Evolutionary conservation across 2,797 vertebrate species (phyloP).

Genomic region (Tolypeutes matacus): DNA sequence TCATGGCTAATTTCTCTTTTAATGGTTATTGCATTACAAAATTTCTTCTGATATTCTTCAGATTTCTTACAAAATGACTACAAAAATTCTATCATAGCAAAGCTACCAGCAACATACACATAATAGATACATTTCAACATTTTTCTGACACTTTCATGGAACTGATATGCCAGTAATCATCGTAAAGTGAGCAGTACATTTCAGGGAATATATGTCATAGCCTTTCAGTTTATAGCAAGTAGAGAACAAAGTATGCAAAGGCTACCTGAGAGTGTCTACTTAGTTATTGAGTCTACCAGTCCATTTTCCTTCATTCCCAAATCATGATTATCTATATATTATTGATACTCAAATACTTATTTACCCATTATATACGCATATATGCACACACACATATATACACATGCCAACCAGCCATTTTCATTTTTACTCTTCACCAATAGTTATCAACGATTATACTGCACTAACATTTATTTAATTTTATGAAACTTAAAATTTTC

Average conservation of each 20-base stretch:
- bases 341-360: background rate
- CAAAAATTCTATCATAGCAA: background rate
- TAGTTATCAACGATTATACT: background rate
- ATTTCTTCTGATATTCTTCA: slow-evolving; percentile 38
- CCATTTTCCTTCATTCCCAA: background rate
- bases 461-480: background rate
- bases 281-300: background rate
- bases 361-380: background rate
- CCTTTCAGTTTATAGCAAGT: background rate
- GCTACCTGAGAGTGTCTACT: background rate
- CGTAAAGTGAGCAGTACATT: background rate
- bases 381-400: background rate
- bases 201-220: background rate
- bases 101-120: background rate
- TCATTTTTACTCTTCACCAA: background rate
- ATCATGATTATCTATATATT: background rate
- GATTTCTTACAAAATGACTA: slow-evolving; percentile 40
- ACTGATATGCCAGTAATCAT: background rate
- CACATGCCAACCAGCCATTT: background rate
- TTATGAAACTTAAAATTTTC: background rate
- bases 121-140: background rate
- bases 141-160: slow-evolving; percentile 20
- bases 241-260: background rate
- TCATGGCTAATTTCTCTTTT: slow-evolving; percentile 56
- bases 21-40: slow-evolving; percentile 42